Base-by-base conservation (phyloP, 2,113 vertebrate species). In the Meleagris gallopavo region DNA sequence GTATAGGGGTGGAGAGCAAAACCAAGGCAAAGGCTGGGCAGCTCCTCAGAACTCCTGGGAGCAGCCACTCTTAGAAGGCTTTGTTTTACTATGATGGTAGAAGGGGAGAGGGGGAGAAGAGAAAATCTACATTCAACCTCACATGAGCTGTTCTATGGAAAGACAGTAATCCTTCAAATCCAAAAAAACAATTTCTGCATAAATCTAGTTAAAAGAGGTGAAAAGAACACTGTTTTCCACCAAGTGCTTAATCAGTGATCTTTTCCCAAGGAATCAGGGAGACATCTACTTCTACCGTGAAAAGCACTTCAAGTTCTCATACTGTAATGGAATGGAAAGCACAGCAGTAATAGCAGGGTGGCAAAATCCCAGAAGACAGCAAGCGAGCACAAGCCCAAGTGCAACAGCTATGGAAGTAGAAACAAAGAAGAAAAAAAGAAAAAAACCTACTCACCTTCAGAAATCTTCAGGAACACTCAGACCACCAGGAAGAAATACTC, bases 21-120 rank as follows among this genome's bases (percentile, higher is more conserved):
- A 36, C 67, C 50, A 77, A 89, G 60, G 60, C 38, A 38, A 65
- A 45, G 0, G 19, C 78, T 30, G 41, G 0, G 0, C 64, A 18
- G 0, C 46, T 70, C 34, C 82, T 86, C 30, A 41, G n/a, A 66
- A 40, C 66, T 57, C 6, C 0, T 41, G 34, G 0, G 2, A 62
- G 40, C 64, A 76, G 41, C 41, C 27, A 13, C 41, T 2, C 0
- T 50, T 48, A 29, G 9, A 60, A 20, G 25, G 18, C 32, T 40
- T 77, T 55, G 10, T 78, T n/a, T 58, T 67, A n/a, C 52, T 32
- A 58, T n/a, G 36, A 8, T 6, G 27, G 8, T 36, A 21, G 15
- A 30, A n/a, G 27, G 20, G 18, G 19, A n/a, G 27, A 14, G 18
- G 19, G 41, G 52, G 16, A 40, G 11, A 46, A 20, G 40, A 90